Conservation (phyloP, 2,888 invertebrate genomes). For the Pomacea canaliculata region DNA sequence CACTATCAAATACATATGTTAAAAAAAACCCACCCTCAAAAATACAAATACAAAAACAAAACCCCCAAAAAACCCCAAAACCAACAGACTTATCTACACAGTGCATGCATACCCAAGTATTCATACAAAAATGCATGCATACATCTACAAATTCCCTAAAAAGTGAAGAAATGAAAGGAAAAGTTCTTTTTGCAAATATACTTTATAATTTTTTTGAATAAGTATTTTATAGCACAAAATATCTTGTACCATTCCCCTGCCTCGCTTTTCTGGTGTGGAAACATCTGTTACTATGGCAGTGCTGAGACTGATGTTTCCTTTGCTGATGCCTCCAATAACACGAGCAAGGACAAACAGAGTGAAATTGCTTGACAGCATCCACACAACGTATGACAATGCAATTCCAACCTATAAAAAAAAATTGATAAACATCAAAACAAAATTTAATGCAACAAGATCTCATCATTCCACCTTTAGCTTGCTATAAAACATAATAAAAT, state of each 20-base stretch:
- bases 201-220: background rate
- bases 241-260: slow-evolving; percentile 87
- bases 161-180: no score
- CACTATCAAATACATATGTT: no score
- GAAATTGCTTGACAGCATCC: slow-evolving; percentile 90
- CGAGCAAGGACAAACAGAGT: slow-evolving; percentile 91
- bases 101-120: no score
- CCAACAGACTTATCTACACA: no score
- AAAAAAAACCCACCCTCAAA: no score
- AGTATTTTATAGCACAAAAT: background rate
- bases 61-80: no score
- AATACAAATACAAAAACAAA: no score
- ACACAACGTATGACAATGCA: slow-evolving; percentile 86
- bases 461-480: background rate
- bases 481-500: background rate
- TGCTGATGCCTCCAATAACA: slow-evolving; percentile 93
- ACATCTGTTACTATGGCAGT: slow-evolving; percentile 96
- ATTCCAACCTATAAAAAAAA: slow-evolving; percentile 81
- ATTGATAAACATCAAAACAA: background rate
- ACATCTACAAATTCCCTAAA: no score
- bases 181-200: no score
- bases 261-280: slow-evolving; percentile 85
- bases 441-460: background rate
- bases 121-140: no score
- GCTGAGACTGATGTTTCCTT: slow-evolving; percentile 94